Base-by-base conservation (phyloP, 1,140 invertebrate species). In the Sminthurinus signatus region DNA sequence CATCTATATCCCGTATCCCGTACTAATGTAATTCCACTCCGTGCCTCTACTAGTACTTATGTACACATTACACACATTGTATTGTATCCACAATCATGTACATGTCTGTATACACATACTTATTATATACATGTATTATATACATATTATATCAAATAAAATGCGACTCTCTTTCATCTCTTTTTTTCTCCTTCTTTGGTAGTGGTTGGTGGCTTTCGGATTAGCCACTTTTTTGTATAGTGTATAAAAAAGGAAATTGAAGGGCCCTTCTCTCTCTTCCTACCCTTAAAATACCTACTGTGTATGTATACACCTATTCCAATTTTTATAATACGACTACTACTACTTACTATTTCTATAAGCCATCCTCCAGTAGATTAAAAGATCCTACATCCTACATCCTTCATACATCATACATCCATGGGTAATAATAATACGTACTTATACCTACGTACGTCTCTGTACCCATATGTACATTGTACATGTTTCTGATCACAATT, bases 191-290 rank as follows among this genome's bases (percentile, higher is more conserved):
- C n/a, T n/a, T n/a, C n/a, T n/a, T n/a, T n/a, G n/a, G n/a, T n/a
- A n/a, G n/a, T n/a, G n/a, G n/a, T n/a, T n/a, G n/a, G n/a, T n/a
- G n/a, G n/a, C n/a, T n/a, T 28, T 39, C 27, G 56, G 63, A 65
- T 65, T 65, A 65, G 63, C 63, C 57, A 65, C 56, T 60, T 65
- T 51, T 65, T 50, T 59, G 43, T 62, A 52, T 52, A 14, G 29
- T 3, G 31, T 52, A 48, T 56, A 52, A 59, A 58, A 57, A 65
- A 62, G 23, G 28, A 52, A 23, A 48, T 31, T 66, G 48, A 62
- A 66, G 64, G 58, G 64, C 42, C 43, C 52, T 61, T 52, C 39
- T 52, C 32, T 55, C 36, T 39, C 60, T 36, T 10, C 51, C 15
- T 39, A 3, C 59, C 23, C 14, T 21, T 61, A 51, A 43, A 50